phyloP scores from a whole-genome alignment of 2,113 vertebrate genomes.

The Phylloscopus trochilus region DNA sequence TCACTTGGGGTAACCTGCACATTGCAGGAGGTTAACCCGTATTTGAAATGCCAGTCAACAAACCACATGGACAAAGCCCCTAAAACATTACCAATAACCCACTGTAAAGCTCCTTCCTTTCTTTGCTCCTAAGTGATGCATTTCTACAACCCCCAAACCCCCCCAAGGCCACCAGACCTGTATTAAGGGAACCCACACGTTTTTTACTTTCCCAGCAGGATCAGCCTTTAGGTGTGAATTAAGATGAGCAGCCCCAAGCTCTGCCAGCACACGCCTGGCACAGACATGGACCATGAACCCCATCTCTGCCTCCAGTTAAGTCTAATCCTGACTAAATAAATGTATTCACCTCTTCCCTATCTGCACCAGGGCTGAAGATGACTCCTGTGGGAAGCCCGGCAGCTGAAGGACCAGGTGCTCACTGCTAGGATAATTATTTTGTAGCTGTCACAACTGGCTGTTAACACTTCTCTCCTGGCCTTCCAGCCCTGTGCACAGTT shows the following conservation, averaged over 20 bases:
- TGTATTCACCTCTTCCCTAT: neutral
- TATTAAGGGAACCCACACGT: neutral
- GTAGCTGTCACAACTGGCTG: slow-evolving; percentile 59
- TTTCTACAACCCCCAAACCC: neutral
- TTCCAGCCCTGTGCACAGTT: slow-evolving; percentile 54
- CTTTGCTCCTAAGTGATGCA: neutral
- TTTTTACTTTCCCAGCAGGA: neutral
- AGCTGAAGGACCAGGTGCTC: slow-evolving; percentile 62
- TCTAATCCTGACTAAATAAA: neutral
- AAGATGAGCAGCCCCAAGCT: neutral
- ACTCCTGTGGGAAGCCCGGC: slow-evolving; percentile 19
- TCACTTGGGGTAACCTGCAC: neutral
- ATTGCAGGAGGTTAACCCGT: neutral
- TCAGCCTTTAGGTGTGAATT: neutral
- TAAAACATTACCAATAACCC: neutral
- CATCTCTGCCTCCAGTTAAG: neutral
- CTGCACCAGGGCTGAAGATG: slow-evolving; percentile 4
- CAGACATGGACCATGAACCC: neutral
- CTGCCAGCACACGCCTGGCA: neutral
- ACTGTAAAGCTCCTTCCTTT: neutral
- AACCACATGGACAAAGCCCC: neutral
- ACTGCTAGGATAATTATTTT: slow-evolving; percentile 51
- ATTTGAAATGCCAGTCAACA: neutral
- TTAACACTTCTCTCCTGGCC: slow-evolving; percentile 46
- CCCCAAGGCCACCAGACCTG: neutral